A percentile compares a stretch with the other conserved stretches of the same genome.
Evolutionary conservation across 1,140 invertebrate genomes (phyloP).

Genomic region (Nasonia giraulti): DNA sequence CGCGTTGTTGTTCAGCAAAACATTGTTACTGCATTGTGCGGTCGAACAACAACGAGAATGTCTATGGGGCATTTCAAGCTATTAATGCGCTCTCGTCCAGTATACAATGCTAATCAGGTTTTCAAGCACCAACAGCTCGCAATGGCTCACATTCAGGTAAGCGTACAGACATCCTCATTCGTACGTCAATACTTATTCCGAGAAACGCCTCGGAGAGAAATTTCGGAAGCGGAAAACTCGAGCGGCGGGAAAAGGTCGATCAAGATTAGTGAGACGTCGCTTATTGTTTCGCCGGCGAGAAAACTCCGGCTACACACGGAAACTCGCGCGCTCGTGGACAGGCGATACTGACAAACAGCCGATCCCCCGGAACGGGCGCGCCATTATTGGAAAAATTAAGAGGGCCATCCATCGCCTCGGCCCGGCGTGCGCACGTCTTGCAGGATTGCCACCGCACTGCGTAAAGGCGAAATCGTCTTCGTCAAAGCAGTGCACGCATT

Average conservation of each 20-base stretch:
- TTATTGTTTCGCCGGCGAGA: slow-evolving; percentile 36
- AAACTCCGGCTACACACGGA: background rate
- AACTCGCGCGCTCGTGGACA: background rate
- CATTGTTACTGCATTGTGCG: background rate
- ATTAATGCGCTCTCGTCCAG: no score
- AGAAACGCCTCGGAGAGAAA: background rate
- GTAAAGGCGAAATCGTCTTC: background rate
- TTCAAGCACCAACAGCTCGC: no score
- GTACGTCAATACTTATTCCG: background rate
- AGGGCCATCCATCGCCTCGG: slow-evolving; percentile 60
- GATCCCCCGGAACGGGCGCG: slow-evolving; percentile 53
- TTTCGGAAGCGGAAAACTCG: no score
- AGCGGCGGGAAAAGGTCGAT: slow-evolving; percentile 1
- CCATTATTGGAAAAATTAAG: slow-evolving; percentile 68
- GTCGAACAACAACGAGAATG: background rate
- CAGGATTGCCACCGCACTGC: background rate
- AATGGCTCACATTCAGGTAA: no score
- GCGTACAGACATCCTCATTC: no score
- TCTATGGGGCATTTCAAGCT: no score
- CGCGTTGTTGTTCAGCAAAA: background rate
- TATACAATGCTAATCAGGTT: no score
- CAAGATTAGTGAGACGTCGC: slow-evolving; percentile 27
- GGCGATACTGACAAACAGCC: slow-evolving; percentile 61
- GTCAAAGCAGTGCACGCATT: background rate
- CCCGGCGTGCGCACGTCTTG: background rate